A percentile compares a stretch with the other conserved stretches of the same genome.
Evolutionary conservation across 64 coral and sea anemone genomes (phyloP).

Genomic region (Catalaphyllia jardinei): DNA sequence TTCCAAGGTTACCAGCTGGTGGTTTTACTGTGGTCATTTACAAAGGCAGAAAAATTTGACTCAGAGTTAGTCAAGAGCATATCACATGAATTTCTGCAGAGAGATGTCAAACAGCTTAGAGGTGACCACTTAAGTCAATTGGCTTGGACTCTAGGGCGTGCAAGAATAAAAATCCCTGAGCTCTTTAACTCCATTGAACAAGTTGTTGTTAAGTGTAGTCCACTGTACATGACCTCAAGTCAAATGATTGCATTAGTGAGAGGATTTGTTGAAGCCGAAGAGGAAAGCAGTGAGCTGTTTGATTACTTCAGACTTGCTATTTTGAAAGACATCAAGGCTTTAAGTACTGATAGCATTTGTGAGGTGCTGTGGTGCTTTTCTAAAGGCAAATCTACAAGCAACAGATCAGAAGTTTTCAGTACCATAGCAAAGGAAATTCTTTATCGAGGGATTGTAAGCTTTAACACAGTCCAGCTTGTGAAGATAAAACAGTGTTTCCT

Average conservation of each 20-base stretch:
- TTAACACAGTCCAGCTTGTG: too few species aligned
- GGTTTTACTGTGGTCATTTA: neutral
- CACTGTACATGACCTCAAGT: neutral
- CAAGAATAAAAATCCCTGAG: neutral
- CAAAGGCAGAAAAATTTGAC: neutral
- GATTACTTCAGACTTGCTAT: neutral
- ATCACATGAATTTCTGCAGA: neutral
- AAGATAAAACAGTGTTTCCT: too few species aligned
- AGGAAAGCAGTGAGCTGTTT: neutral
- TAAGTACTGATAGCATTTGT: neutral
- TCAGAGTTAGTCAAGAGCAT: neutral
- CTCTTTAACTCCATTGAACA: neutral
- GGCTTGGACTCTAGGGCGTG: neutral
- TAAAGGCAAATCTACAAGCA: neutral
- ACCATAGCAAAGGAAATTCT: too few species aligned
- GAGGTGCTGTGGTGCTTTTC: slow-evolving; percentile 17
- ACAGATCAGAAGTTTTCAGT: too few species aligned
- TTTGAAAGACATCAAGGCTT: neutral
- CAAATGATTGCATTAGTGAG: neutral
- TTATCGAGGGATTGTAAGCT: too few species aligned
- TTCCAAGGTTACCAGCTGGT: neutral
- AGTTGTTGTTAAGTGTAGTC: neutral
- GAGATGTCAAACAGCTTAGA: neutral
- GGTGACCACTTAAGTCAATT: neutral
- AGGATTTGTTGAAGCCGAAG: neutral